Percentiles rank a stretch among this genome's conserved stretches.
Conservation (phyloP, 2,797 vertebrate species). For the Pseudotriccus pelzelni region DNA sequence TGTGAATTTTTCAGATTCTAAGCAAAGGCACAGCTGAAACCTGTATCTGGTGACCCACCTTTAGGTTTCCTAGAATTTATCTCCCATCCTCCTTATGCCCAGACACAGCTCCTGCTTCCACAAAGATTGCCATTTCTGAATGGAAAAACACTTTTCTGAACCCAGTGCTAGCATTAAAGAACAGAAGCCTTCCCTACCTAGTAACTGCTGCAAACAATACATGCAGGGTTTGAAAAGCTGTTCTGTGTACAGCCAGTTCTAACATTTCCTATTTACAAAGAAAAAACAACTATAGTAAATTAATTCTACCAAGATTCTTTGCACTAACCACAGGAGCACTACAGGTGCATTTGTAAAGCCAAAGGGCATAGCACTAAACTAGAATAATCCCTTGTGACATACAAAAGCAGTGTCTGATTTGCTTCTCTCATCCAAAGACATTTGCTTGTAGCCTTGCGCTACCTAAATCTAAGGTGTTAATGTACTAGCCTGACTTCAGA, state of each 20-base stretch:
- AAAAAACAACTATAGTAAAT: slow-evolving; percentile 22
- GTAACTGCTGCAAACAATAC: background rate
- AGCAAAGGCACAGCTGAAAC: background rate
- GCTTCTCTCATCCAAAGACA: slow-evolving; percentile 65
- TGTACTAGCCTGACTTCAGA: slow-evolving; percentile 71
- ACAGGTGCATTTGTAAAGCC: slow-evolving; percentile 70
- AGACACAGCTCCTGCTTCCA: background rate
- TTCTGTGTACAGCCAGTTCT: background rate
- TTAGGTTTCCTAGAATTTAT: background rate
- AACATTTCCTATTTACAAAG: slow-evolving; percentile 17
- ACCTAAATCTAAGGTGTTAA: slow-evolving; percentile 75
- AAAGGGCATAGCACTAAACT: slow-evolving; percentile 66
- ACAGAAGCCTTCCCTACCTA: background rate
- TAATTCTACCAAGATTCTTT: slow-evolving; percentile 51
- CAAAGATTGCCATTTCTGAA: background rate
- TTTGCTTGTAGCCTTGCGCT: slow-evolving; percentile 54
- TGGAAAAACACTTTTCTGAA: background rate
- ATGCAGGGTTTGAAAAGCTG: background rate
- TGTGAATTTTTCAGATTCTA: background rate
- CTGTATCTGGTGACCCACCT: background rate
- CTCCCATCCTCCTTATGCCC: background rate
- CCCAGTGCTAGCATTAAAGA: background rate
- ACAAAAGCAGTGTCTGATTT: slow-evolving; percentile 74
- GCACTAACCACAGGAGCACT: slow-evolving; percentile 41
- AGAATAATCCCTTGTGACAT: slow-evolving; percentile 67